Conservation (phyloP, 1,140 invertebrate genomes). For the Liolophura sinensis region DNA sequence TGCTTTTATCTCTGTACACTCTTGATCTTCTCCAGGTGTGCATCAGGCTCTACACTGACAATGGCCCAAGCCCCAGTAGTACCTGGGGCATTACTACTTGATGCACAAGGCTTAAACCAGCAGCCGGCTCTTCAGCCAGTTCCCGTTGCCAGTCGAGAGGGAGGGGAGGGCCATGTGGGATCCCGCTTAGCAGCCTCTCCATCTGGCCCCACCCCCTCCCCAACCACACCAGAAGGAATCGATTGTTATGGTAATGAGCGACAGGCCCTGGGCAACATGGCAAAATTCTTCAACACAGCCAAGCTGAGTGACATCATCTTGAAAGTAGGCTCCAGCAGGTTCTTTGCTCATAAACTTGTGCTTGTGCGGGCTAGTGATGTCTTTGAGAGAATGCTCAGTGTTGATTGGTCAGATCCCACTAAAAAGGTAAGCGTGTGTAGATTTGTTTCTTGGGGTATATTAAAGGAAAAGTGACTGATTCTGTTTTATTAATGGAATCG, state of each 20-base stretch:
- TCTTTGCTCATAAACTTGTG: constrained; percentile 57
- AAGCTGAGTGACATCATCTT: constrained; percentile 57
- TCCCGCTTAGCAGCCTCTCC: no score
- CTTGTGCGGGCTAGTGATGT: constrained; percentile 58
- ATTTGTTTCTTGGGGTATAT: background rate
- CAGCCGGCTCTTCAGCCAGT: no score
- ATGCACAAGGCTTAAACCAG: no score
- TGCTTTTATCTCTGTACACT: no score
- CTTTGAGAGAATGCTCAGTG: constrained; percentile 60
- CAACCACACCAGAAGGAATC: constrained; percentile 47
- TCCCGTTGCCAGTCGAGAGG: no score
- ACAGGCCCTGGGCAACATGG: constrained; percentile 54
- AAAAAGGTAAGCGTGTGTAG: constrained; percentile 34
- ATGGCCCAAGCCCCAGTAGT: no score
- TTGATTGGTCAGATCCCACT: constrained; percentile 53
- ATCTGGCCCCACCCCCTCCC: constrained; percentile 19
- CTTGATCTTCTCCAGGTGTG: no score
- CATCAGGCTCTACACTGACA: no score
- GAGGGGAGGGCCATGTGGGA: no score
- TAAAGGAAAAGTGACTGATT: background rate
- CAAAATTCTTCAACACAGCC: constrained; percentile 58
- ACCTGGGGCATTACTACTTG: no score
- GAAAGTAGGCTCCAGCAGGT: constrained; percentile 54
- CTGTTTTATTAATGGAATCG: no score
- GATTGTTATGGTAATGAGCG: constrained; percentile 60